phyloP scores from a whole-genome alignment of 2,797 vertebrate genomes.

The Girardinus metallicus region DNA sequence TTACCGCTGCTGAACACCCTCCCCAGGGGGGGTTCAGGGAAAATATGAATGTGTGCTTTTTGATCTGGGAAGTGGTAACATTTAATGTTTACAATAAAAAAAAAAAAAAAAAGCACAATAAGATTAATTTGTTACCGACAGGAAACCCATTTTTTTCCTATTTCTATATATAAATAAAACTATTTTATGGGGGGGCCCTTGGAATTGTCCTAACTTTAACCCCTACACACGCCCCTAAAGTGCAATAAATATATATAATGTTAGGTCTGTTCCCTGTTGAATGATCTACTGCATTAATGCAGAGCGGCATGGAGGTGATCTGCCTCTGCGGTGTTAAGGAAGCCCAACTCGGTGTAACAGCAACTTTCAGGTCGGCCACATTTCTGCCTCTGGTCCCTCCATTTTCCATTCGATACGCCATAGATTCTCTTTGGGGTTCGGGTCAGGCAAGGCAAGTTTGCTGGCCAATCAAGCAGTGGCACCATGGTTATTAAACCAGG shows the following conservation, averaged over 20 bases:
- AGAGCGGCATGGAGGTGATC: not conserved
- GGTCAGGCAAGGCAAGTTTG: constrained; percentile 6
- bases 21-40: no score
- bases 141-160: no score
- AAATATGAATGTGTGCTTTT: no score
- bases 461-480: not conserved
- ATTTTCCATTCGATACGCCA: not conserved
- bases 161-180: no score
- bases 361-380: not conserved
- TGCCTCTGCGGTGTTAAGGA: not conserved
- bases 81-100: no score
- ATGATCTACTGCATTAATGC: not conserved
- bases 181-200: no score
- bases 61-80: no score
- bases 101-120: no score
- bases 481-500: constrained; percentile 2
- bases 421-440: not conserved
- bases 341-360: not conserved
- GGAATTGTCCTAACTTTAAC: no score
- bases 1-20: no score
- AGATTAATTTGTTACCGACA: no score
- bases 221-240: no score
- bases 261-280: not conserved
- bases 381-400: not conserved
- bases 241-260: not conserved